These are phyloP conservation scores for Orius insidiosus DNA, from an alignment of 1,140 invertebrate genomes.

Conservation along the genomic window DNA sequence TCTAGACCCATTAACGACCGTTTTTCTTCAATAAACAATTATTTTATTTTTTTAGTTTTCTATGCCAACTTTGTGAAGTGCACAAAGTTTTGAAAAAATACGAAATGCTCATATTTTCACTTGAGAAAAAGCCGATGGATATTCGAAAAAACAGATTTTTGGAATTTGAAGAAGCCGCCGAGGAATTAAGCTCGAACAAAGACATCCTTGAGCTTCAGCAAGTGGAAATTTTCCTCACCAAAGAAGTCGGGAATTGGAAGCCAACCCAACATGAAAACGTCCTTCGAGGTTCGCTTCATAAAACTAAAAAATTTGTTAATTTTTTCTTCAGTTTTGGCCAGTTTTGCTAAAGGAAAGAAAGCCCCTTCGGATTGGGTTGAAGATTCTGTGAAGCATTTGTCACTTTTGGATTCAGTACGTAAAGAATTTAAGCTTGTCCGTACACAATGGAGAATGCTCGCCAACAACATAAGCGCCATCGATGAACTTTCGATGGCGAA, in stretches of 20 bases:
- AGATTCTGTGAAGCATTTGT: slow-evolving; percentile 35
- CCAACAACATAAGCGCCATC: slow-evolving; percentile 33
- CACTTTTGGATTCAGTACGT: slow-evolving; percentile 39
- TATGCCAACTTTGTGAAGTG: slow-evolving; percentile 32
- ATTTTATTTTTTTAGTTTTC: slow-evolving; percentile 3
- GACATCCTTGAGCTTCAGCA: slow-evolving; percentile 7
- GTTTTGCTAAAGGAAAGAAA: slow-evolving; percentile 21
- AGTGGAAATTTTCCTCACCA: background rate
- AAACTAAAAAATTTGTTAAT: background rate
- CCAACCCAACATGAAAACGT: slow-evolving; percentile 34
- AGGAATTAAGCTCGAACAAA: slow-evolving; percentile 6
- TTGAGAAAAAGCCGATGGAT: slow-evolving; percentile 3
- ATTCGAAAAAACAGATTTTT: no score
- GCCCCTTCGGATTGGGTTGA: slow-evolving; percentile 25
- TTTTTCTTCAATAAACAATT: no score
- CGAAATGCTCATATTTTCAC: slow-evolving; percentile 32
- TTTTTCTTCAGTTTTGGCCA: slow-evolving; percentile 21
- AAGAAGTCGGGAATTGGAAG: slow-evolving; percentile 29
- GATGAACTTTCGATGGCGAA: slow-evolving; percentile 65
- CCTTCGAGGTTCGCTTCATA: slow-evolving; percentile 27
- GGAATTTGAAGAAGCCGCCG: slow-evolving; percentile 21
- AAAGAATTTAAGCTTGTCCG: slow-evolving; percentile 48
- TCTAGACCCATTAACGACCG: no score
- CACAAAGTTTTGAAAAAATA: slow-evolving; percentile 33
- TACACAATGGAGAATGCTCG: slow-evolving; percentile 37